Base-by-base conservation (phyloP, 1,140 invertebrate genomes). In the Zaprionus tsacasi region DNA sequence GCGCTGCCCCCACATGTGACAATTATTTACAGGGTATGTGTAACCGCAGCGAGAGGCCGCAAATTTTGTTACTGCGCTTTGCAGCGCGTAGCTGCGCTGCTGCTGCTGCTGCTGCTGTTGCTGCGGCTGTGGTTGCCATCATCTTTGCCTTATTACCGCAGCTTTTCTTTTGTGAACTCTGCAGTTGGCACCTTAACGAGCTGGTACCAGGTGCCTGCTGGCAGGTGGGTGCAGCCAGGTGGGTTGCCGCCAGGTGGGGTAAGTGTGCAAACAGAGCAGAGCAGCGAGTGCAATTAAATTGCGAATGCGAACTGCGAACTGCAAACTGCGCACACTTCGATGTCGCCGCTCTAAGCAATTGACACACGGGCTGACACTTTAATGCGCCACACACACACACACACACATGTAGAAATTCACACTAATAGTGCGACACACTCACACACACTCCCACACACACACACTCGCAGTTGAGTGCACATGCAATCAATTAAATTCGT, bases 401-500 rank as follows among this genome's bases (percentile, higher is more conserved):
- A 45, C 36, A n/a, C 33, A 55, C 33, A 58, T 56, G 15, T 6
- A 17, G n/a, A 60, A 17, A 55, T 66, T 58, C 52, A 56, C 36
- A 68, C 25, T 11, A 33, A 59, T 17, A 73, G 27, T 43, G 43
- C 30, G 43, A 48, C 54, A 69, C 21, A 48, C 50, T 35, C 69
- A 6, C 30, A 21, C 43, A 56, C 21, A 48, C 50, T 35, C 69
- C 3, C 30, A 21, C 43, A 56, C 35, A 50, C 61, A 38, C 38
- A 17, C 10, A 58, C 36, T 56, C 38, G 61, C 70, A 78, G 65
- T 68, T 63, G 71, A 79, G 68, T 89, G 81, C 79, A 83, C 85
- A 85, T 88, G 85, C 83, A 88, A 88, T 88, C 85, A 88, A 88
- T 88, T 88, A 89, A 88, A 89, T 89, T 89, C 81, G 83, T 89